Base-by-base conservation (phyloP, 2,113 vertebrate genomes). In the Megalops atlanticus region DNA sequence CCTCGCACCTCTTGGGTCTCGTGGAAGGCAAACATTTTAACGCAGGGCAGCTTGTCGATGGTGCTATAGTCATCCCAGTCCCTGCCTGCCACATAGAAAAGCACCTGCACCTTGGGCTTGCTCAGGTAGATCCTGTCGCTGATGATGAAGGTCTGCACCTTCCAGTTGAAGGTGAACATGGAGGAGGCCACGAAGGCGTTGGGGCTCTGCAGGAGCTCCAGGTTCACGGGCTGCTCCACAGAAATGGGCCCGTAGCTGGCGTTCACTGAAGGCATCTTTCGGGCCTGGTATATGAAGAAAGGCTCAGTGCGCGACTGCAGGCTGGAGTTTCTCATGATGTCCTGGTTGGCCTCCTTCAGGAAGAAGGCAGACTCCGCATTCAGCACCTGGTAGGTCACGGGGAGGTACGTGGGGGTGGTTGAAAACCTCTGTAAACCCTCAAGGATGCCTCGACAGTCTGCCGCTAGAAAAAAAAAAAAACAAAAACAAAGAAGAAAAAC, bases 201-300 rank as follows among this genome's bases (percentile, higher is more conserved):
- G 0, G 96, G 91, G 0, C 88, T 88, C 54, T 92, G 71, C 14
- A 98, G 85, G 1, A 97, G 89, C 15, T 97, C 96, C 76, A 93
- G 91, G 1, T 97, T 95, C 71, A 99, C 92, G 0, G 89, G 89
- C 75, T 96, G 95, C 15, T 96, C 93, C 3, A 95, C 90, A 0
- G 95, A 95, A 31, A 98, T 95, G 0, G 96, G 96, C 10, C 98
- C 98, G 0, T 96, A 98, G 87, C 94, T 99, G 79, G 93, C 95
- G 0, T 95, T 97, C 2, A 99, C 5, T 0, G 92, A 73, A 0
- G 96, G 97, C 1, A 92, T 89, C 45, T 90, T 92, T 87, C 90
- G 90, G 89, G 97, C 93, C 84, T 95, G 95, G 84, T 96, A 95
- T 0, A 96, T 93, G 83, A 98, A 97, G 91, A 99, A 97, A 0